phyloP scores from a whole-genome alignment of 2,113 vertebrate genomes.

The Heterotilapia buettikoferi region DNA sequence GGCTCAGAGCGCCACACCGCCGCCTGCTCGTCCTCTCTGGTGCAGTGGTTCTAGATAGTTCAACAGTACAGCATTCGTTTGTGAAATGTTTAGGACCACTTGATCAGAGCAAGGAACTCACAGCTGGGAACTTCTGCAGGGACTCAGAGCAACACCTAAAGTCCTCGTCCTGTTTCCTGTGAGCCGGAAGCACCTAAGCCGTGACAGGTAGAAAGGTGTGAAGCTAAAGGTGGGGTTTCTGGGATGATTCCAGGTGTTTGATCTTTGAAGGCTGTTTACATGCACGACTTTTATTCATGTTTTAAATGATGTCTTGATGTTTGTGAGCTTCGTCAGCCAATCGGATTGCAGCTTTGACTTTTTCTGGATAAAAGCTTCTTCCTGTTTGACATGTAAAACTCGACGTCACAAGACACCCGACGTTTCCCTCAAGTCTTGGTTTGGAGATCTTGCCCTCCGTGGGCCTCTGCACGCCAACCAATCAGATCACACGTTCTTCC shows the following conservation, averaged over 20 bases:
- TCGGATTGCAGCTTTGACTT: background rate
- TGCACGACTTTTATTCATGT: background rate
- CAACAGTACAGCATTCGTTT: slow-evolving; percentile 26
- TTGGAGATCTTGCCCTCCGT: background rate
- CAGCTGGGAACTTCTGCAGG: background rate
- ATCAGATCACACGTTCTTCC: background rate
- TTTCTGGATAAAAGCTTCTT: background rate
- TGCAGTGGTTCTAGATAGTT: slow-evolving; percentile 47
- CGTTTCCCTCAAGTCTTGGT: background rate
- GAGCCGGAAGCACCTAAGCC: background rate
- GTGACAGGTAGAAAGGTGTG: background rate
- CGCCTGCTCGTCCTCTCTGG: background rate
- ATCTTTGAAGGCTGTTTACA: background rate
- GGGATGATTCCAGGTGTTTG: background rate
- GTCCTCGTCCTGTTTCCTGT: background rate
- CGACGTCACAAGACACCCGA: background rate
- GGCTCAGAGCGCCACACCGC: background rate
- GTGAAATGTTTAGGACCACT: slow-evolving; percentile 61
- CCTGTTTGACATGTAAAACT: background rate
- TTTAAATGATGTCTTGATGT: background rate
- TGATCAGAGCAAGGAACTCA: background rate
- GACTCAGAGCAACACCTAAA: background rate
- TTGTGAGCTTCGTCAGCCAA: background rate
- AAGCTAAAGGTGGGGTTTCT: background rate
- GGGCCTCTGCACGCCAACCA: background rate